Percentiles rank a stretch among this genome's conserved stretches.
Conservation (phyloP, 2,888 invertebrate species). For the Hoplodrina ambigua region DNA sequence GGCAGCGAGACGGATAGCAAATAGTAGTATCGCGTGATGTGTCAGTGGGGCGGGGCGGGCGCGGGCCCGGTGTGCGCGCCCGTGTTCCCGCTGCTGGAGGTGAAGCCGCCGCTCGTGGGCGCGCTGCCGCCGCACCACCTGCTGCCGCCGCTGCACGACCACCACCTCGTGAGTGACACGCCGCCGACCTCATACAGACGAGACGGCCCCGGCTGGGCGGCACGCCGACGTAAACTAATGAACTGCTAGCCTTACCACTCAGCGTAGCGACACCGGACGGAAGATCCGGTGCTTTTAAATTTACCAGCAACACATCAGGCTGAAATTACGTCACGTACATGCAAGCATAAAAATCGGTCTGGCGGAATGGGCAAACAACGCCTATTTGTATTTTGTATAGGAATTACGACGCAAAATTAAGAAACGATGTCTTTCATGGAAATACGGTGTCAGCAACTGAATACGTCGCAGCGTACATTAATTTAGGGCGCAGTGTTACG, state of each 20-base stretch:
- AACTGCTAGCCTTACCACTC: slow-evolving; percentile 8
- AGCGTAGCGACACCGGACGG: not conserved
- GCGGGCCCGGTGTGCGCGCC: slow-evolving; percentile 83
- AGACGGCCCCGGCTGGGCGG: slow-evolving; percentile 6
- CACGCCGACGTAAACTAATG: slow-evolving; percentile 4
- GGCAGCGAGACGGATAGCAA: not conserved
- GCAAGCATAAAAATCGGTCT: not conserved
- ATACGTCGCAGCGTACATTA: not conserved
- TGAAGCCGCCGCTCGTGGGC: slow-evolving; percentile 88
- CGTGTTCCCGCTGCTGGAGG: slow-evolving; percentile 90
- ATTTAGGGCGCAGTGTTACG: not conserved
- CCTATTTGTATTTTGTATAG: not conserved
- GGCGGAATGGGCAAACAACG: not conserved
- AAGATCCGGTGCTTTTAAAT: not conserved
- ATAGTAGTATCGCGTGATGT: not conserved
- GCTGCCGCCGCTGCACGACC: slow-evolving; percentile 92
- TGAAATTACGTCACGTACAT: not conserved
- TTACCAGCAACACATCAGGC: not conserved
- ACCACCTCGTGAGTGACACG: slow-evolving; percentile 90
- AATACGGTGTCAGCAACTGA: not conserved
- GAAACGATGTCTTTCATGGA: too few species aligned
- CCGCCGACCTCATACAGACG: slow-evolving; percentile 38
- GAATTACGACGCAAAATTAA: not conserved
- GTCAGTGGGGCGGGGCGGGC: slow-evolving; percentile 73
- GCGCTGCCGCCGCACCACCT: slow-evolving; percentile 89